Evolutionary conservation across 2,113 vertebrate genomes (phyloP).

Genomic region (Lasiurus cinereus): DNA sequence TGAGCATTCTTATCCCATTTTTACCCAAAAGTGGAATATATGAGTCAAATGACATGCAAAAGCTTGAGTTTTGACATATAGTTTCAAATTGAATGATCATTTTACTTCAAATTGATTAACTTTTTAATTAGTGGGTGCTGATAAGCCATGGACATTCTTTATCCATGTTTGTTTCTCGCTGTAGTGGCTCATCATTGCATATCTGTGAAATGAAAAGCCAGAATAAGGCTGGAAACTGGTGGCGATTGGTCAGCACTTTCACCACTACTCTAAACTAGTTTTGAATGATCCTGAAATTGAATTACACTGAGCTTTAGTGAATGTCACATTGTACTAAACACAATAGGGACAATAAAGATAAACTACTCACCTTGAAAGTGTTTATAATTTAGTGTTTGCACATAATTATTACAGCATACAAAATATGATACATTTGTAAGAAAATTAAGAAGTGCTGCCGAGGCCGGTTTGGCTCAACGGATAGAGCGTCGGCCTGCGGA

Average conservation of each 20-base stretch:
- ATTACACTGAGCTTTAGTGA: slow-evolving; percentile 15
- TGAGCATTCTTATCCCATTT: background rate
- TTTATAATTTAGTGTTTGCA: background rate
- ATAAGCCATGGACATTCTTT: background rate
- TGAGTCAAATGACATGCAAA: background rate
- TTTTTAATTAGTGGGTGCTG: background rate
- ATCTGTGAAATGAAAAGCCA: background rate
- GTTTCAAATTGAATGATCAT: background rate
- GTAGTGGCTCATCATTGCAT: background rate
- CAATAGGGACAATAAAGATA: background rate
- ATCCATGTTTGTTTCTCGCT: background rate
- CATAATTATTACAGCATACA: background rate
- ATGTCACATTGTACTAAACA: background rate
- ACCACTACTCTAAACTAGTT: background rate
- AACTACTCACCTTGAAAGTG: background rate
- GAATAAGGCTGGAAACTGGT: background rate
- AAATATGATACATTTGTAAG: slow-evolving; percentile 12
- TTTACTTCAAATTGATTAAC: background rate
- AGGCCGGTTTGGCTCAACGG: no score
- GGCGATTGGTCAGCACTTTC: background rate
- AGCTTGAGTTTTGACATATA: background rate
- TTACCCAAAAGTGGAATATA: background rate
- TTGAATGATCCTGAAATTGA: slow-evolving; percentile 15
- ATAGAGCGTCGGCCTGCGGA: no score
- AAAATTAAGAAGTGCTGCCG: background rate